Percentiles rank a stretch among this genome's conserved stretches.
Evolutionary conservation across 2,888 invertebrate species (phyloP).

Genomic region (Minunthozetes semirufus): DNA sequence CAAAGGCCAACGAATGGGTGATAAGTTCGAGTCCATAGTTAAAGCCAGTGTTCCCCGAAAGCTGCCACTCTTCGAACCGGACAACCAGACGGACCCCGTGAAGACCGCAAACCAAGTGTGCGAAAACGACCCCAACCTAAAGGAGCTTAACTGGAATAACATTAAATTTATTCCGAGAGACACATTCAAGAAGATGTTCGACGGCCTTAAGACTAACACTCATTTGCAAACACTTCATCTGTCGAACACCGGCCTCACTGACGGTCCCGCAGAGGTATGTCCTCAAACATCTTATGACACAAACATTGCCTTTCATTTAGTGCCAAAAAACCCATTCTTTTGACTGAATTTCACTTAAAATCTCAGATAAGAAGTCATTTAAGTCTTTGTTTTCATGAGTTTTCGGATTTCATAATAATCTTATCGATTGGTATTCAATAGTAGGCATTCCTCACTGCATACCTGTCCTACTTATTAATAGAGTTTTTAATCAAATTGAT

Average conservation of each 20-base stretch:
- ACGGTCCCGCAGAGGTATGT: slow-evolving; percentile 65
- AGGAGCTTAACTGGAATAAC: slow-evolving; percentile 97
- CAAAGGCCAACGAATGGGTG: slow-evolving; percentile 55
- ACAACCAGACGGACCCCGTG: slow-evolving; percentile 92
- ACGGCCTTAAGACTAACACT: slow-evolving; percentile 78
- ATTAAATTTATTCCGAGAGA: slow-evolving; percentile 98
- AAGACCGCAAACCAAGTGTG: slow-evolving; percentile 76
- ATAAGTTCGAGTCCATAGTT: slow-evolving; percentile 56
- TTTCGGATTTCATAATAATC: no score
- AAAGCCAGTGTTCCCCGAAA: slow-evolving; percentile 86
- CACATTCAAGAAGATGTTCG: slow-evolving; percentile 80
- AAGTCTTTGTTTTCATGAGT: no score
- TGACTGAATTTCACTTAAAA: no score
- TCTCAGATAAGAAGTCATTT: no score
- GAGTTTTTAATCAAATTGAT: no score
- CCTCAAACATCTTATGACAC: background rate
- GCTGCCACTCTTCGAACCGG: slow-evolving; percentile 81
- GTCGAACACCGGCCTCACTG: slow-evolving; percentile 87
- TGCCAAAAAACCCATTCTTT: no score
- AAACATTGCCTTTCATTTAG: no score
- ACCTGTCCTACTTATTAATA: no score
- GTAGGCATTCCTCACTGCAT: no score
- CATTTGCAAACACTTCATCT: slow-evolving; percentile 83
- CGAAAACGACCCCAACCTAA: slow-evolving; percentile 72
- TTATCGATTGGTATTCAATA: no score